Base-by-base conservation (phyloP, 2,888 invertebrate species). In the Rotaria macrura region DNA sequence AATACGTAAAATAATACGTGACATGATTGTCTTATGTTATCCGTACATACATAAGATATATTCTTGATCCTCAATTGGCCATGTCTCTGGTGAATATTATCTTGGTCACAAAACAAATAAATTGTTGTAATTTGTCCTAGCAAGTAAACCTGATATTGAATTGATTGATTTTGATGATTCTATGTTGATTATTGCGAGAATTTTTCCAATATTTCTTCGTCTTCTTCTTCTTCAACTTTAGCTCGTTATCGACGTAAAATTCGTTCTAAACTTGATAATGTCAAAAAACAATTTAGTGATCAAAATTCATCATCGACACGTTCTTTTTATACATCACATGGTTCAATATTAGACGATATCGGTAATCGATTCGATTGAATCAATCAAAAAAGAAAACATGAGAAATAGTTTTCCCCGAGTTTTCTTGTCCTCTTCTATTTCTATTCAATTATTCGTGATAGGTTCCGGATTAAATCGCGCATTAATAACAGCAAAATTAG, bases 191-290 rank as follows among this genome's bases (percentile, higher is more conserved):
- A n/a, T n/a, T n/a, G n/a, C n/a, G n/a, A n/a, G n/a, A n/a, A n/a
- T n/a, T n/a, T n/a, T n/a, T n/a, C n/a, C 5, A 43, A 7, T 43
- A 5, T 43, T 10, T 43, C 10, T 43, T 43, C 5, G 10, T 43
- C 10, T 43, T 43, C 10, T 10, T 43, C 10, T 43, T 5, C 43
- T 43, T 5, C 14, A 49, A 49, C n/a, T 43, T 10, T 5, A 79
- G 79, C 79, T n/a, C 79, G 43, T n/a, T 79, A 79, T 79, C 43
- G 79, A 79, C 79, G 43, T n/a, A 79, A 79, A 79, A 0, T 79
- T n/a, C 40, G n/a, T n/a, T 79, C 79, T 2, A 79, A 79, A 79
- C 17, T 79, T 40, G 43, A n/a, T n/a, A 79, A 14, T 25, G 79
- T 79, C n/a, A 40, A 43, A 79, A 40, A 14, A 43, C 79, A 79